phyloP scores from a whole-genome alignment of 1,140 invertebrate species.

The Eupeodes corollae region DNA sequence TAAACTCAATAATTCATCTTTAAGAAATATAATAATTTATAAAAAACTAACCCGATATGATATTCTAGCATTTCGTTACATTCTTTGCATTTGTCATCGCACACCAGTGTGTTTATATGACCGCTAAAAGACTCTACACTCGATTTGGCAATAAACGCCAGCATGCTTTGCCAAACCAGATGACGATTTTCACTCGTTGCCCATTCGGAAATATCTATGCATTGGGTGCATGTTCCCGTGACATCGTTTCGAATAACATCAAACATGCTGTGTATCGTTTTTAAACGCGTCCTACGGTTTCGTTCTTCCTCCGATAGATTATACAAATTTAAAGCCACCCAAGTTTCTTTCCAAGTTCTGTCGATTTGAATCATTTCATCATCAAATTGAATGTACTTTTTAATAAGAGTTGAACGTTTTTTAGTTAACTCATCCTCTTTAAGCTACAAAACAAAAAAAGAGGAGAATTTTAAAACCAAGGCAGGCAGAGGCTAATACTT shows the following conservation, averaged over 20 bases:
- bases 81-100: constrained; percentile 29
- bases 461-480: background rate
- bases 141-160: constrained; percentile 31
- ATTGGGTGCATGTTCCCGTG: constrained; percentile 22
- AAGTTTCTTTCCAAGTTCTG: constrained; percentile 31
- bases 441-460: constrained; percentile 8
- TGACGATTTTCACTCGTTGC: constrained; percentile 29
- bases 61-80: constrained; percentile 31
- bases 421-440: constrained; percentile 26
- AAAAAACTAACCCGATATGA: constrained; percentile 25
- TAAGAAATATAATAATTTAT: background rate
- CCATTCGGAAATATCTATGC: constrained; percentile 28
- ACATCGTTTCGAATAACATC: constrained; percentile 33
- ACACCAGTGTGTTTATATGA: constrained; percentile 29
- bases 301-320: constrained; percentile 31
- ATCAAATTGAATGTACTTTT: constrained; percentile 33
- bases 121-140: constrained; percentile 32
- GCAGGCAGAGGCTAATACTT: no score
- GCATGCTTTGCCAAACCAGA: constrained; percentile 34
- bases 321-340: constrained; percentile 32
- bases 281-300: constrained; percentile 24
- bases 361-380: constrained; percentile 35
- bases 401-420: constrained; percentile 25
- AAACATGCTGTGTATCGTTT: constrained; percentile 34
- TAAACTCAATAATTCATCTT: background rate